Percentiles rank a stretch among this genome's conserved stretches.
These are phyloP conservation scores for Cichladusa arquata DNA, from an alignment of 2,113 vertebrate genomes.

Conservation along the genomic window DNA sequence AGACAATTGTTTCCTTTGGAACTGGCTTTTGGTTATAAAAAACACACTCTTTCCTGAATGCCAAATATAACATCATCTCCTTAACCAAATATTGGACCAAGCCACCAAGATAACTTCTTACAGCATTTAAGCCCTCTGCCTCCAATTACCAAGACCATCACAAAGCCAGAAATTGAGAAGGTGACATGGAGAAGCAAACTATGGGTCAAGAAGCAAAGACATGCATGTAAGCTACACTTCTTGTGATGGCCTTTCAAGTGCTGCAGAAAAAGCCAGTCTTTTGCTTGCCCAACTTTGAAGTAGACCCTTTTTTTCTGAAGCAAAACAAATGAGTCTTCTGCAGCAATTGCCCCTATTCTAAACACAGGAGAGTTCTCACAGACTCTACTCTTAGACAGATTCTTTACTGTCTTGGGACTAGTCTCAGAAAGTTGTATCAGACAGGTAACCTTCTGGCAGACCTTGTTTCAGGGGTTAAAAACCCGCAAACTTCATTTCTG, in stretches of 20 bases:
- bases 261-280: neutral
- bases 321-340: neutral
- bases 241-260: neutral
- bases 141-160: rapidly evolving
- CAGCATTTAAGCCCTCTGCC: neutral
- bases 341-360: neutral
- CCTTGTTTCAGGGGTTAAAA: neutral
- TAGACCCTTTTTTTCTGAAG: neutral
- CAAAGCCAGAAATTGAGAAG: neutral
- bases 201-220: neutral
- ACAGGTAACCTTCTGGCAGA: neutral
- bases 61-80: neutral
- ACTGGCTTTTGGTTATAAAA: neutral
- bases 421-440: neutral
- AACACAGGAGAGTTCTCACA: neutral
- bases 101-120: neutral
- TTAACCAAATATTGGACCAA: neutral
- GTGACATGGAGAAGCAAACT: neutral
- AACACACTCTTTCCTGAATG: neutral
- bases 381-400: neutral
- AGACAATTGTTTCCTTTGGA: neutral
- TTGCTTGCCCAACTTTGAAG: neutral
- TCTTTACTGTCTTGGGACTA: neutral
- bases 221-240: neutral
- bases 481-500: neutral